Evolutionary conservation across 2,113 vertebrate genomes (phyloP), one percentile per base, ranked within the genome.

Genomic region (Silurus asotus): DNA sequence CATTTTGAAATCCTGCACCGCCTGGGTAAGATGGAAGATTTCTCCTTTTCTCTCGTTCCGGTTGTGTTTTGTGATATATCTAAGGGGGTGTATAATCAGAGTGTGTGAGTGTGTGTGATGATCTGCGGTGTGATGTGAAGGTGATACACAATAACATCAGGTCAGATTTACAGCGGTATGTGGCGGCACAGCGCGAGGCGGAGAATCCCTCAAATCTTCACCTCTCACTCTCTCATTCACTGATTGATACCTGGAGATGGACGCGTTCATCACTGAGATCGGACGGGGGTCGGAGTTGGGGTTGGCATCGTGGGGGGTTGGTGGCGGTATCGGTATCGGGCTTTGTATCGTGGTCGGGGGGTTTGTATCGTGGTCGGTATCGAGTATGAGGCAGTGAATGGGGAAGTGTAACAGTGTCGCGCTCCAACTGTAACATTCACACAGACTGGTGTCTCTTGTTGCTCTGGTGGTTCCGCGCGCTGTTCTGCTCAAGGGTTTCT

Each of bases 1-100:
- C 95, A 96, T 95, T 96, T 96, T 95, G 94, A 94, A 95, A 94
- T 48, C 87, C 92, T 91, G 91, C 94, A 94, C 93, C 91, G 94
- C 88, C 90, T 90, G 93, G 95, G 95, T 96, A 96, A 96, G 94
- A 95, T 95, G 95, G 95, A 92, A 94, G 93, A 89, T 92, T 91
- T 84, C 49, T 84, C 45, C 10, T 64, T 88, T 85, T 86, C 83
- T 74, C 61, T 79, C 0, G 6, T 49, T 23, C 20, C 72, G 69
- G 51, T 82, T 78, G 15, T 82, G 10, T 61, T 28, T 70, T 37
- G 37, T 37, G 37, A 37, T 37, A 37, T 37, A 37, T 37, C 37
- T 37, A 37, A 2, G 37, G 37, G 37, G 76, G 59, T 9, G 20
- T 19, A 23, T 53, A 37, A 37, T 37, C 2, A 37, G 37, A 37